These are phyloP conservation scores for Heliconius aoede DNA, from an alignment of 2,888 invertebrate genomes.

Conservation along the genomic window DNA sequence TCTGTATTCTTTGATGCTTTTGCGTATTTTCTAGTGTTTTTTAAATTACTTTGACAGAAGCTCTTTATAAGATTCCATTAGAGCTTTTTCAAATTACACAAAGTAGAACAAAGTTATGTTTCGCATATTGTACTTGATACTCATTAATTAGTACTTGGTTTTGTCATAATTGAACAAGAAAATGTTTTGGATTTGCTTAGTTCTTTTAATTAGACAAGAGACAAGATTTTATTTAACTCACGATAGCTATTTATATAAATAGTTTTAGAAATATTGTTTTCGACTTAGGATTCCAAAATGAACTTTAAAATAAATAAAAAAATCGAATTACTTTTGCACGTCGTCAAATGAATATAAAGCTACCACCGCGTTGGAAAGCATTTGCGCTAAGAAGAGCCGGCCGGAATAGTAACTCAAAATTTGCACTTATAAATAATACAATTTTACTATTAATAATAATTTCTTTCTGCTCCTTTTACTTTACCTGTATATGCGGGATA, in stretches of 20 bases:
- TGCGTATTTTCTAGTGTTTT: constrained; percentile 28
- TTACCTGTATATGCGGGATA: neutral
- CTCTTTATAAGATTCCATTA: constrained; percentile 13
- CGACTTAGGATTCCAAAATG: too few relatives aligned
- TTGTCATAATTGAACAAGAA: neutral
- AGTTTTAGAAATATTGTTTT: too few relatives aligned
- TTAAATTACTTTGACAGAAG: constrained; percentile 25
- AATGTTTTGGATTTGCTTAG: neutral
- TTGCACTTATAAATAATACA: too few relatives aligned
- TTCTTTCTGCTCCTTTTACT: too few relatives aligned
- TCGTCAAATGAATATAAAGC: too few relatives aligned
- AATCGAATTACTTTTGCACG: too few relatives aligned
- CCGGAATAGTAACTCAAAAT: too few relatives aligned
- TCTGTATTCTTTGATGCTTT: constrained; percentile 34
- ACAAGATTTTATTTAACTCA: neutral
- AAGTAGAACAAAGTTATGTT: constrained; percentile 11
- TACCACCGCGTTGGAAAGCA: too few relatives aligned
- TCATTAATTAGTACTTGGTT: neutral
- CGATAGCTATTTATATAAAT: neutral
- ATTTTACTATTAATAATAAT: too few relatives aligned
- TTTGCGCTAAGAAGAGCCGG: too few relatives aligned
- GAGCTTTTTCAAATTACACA: constrained; percentile 19
- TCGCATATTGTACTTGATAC: neutral
- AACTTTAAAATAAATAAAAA: too few relatives aligned
- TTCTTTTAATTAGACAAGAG: neutral